Conservation (phyloP, 1,140 invertebrate genomes). For the Lycorma delicatula region DNA sequence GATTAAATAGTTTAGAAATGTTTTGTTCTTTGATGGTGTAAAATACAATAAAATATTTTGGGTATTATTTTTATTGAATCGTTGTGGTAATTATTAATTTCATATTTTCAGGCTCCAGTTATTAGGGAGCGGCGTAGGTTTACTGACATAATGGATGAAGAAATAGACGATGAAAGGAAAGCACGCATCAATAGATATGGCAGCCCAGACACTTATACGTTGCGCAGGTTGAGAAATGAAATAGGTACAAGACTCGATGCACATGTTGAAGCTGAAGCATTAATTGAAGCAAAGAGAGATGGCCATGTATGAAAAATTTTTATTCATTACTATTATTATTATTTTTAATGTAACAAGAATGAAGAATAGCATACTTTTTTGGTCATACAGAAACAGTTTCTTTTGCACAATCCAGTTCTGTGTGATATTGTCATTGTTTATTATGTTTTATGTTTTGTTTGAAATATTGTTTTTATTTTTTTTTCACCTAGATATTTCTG, state of each 20-base stretch:
- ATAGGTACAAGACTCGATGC: slow-evolving; percentile 66
- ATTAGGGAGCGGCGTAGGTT: slow-evolving; percentile 84
- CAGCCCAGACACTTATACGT: slow-evolving; percentile 54
- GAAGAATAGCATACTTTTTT: neutral
- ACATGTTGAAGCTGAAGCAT: slow-evolving; percentile 74
- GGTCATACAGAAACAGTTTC: neutral
- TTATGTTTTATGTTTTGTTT: too few relatives aligned
- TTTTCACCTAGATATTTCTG: too few relatives aligned
- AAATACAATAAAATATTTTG: too few relatives aligned
- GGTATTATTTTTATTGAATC: too few relatives aligned
- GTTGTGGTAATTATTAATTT: too few relatives aligned
- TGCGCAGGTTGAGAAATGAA: slow-evolving; percentile 69
- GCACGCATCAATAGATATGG: slow-evolving; percentile 71
- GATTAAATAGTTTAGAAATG: too few relatives aligned
- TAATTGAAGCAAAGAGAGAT: slow-evolving; percentile 68
- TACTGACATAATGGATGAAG: slow-evolving; percentile 92
- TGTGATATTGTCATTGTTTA: too few relatives aligned
- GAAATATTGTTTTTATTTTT: too few relatives aligned
- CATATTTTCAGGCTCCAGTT: slow-evolving; percentile 64
- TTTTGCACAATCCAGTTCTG: neutral
- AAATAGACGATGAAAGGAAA: slow-evolving; percentile 83
- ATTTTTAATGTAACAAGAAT: too few relatives aligned
- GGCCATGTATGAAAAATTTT: slow-evolving; percentile 41
- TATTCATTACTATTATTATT: too few relatives aligned
- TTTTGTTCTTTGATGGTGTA: too few relatives aligned